phyloP scores from a whole-genome alignment of 1,140 invertebrate genomes.

The Varroa destructor region DNA sequence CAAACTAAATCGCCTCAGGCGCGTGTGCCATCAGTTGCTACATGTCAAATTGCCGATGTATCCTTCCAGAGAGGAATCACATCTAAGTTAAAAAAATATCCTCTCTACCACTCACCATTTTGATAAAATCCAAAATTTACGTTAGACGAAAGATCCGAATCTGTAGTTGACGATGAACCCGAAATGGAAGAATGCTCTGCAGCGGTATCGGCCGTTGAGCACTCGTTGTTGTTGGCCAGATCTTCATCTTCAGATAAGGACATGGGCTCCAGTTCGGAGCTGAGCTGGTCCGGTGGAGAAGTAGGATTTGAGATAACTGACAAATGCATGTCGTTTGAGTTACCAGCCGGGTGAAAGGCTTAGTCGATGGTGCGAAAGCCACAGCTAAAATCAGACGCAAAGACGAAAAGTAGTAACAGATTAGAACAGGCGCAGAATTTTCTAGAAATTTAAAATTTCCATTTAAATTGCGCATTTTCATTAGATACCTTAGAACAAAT shows the following conservation, averaged over 20 bases:
- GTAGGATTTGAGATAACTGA: slow-evolving; percentile 23
- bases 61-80: too few species aligned
- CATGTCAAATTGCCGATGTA: too few species aligned
- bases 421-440: too few species aligned
- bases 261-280: slow-evolving; percentile 21
- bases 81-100: not conserved
- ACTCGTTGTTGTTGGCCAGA: slow-evolving; percentile 17
- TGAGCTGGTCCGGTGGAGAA: slow-evolving; percentile 3
- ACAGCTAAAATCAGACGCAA: too few species aligned
- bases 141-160: slow-evolving; percentile 22
- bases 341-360: too few species aligned
- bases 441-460: too few species aligned
- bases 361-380: too few species aligned
- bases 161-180: slow-evolving; percentile 4
- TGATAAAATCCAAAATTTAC: not conserved
- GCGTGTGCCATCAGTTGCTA: too few species aligned
- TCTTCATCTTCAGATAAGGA: slow-evolving; percentile 19
- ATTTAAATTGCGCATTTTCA: too few species aligned
- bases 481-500: too few species aligned
- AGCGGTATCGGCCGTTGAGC: not conserved
- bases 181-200: slow-evolving; percentile 4
- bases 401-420: too few species aligned
- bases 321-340: slow-evolving; percentile 1
- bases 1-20: too few species aligned
- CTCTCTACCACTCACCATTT: not conserved